These are phyloP conservation scores for Forbesichthys papilliferus DNA, from an alignment of 2,113 vertebrate species.

Conservation along the genomic window DNA sequence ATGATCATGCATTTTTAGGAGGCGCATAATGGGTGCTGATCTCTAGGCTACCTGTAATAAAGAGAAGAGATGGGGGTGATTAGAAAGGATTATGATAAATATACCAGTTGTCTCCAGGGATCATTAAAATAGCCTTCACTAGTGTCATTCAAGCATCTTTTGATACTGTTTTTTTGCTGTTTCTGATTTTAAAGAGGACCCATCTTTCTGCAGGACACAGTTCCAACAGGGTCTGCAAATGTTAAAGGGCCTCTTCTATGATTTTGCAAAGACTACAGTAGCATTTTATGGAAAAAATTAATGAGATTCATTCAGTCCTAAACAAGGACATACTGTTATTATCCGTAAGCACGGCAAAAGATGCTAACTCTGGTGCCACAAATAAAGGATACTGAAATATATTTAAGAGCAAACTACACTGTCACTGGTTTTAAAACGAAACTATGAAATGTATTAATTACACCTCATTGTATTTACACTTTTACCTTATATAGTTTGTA, in stretches of 20 bases:
- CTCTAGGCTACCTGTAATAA: slow-evolving; percentile 55
- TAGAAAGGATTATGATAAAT: slow-evolving; percentile 76
- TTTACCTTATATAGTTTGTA: too few species aligned
- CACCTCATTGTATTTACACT: too few species aligned
- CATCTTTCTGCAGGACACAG: background rate
- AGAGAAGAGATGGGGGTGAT: slow-evolving; percentile 68
- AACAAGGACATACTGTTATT: background rate
- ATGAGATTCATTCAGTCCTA: background rate
- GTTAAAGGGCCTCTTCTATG: background rate
- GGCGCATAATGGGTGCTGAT: slow-evolving; percentile 65
- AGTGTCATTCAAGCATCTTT: slow-evolving; percentile 52
- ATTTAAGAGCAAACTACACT: too few species aligned
- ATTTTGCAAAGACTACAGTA: background rate
- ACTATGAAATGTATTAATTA: too few species aligned
- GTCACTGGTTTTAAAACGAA: too few species aligned
- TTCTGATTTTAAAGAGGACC: too few species aligned
- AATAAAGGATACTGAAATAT: too few species aligned
- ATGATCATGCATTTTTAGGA: slow-evolving; percentile 47
- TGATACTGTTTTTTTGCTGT: slow-evolving; percentile 39
- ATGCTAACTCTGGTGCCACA: too few species aligned
- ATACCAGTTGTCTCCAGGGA: slow-evolving; percentile 58
- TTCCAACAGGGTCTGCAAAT: background rate
- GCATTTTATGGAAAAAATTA: background rate
- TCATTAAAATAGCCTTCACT: slow-evolving; percentile 64
- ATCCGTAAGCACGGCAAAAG: too few species aligned